A percentile compares a stretch with the other conserved stretches of the same genome.
Evolutionary conservation across 2,888 invertebrate genomes (phyloP).

Genomic region (Geotrupes spiniger): DNA sequence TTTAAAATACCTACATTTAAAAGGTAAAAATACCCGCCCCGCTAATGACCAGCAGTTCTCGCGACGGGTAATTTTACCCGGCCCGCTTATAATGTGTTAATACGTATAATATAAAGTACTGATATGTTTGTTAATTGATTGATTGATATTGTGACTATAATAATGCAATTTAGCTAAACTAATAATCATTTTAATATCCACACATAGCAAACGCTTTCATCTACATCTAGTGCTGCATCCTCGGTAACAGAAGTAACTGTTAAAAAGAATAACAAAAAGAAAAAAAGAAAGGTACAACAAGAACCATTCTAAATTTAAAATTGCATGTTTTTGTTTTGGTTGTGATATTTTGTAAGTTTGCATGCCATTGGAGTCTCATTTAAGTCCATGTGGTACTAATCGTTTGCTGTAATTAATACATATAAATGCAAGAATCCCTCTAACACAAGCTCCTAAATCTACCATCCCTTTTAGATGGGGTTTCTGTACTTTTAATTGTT

Average conservation of each 20-base stretch:
- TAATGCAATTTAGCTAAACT: not conserved
- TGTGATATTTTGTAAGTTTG: not conserved
- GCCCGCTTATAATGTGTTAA: too few relatives aligned
- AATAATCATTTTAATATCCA: slow-evolving; percentile 16
- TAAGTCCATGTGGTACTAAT: too few relatives aligned
- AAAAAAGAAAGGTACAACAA: slow-evolving; percentile 35
- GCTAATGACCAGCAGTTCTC: too few relatives aligned
- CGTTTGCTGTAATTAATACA: not conserved
- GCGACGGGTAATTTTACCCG: too few relatives aligned
- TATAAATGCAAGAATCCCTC: not conserved
- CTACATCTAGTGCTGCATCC: slow-evolving; percentile 37
- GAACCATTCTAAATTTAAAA: slow-evolving; percentile 5
- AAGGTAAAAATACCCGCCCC: too few relatives aligned
- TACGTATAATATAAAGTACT: too few relatives aligned
- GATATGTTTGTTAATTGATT: too few relatives aligned
- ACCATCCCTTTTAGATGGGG: too few relatives aligned
- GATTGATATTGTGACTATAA: not conserved
- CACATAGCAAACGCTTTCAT: slow-evolving; percentile 28
- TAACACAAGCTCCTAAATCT: too few relatives aligned
- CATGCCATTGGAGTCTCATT: not conserved
- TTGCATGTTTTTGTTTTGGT: slow-evolving; percentile 1
- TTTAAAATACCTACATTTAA: too few relatives aligned
- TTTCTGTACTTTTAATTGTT: too few relatives aligned
- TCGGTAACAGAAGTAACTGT: slow-evolving; percentile 28
- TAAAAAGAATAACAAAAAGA: slow-evolving; percentile 38